A percentile compares a stretch with the other conserved stretches of the same genome.
Conservation (phyloP, 2,113 vertebrate species). For the Notarius quadriscutis region DNA sequence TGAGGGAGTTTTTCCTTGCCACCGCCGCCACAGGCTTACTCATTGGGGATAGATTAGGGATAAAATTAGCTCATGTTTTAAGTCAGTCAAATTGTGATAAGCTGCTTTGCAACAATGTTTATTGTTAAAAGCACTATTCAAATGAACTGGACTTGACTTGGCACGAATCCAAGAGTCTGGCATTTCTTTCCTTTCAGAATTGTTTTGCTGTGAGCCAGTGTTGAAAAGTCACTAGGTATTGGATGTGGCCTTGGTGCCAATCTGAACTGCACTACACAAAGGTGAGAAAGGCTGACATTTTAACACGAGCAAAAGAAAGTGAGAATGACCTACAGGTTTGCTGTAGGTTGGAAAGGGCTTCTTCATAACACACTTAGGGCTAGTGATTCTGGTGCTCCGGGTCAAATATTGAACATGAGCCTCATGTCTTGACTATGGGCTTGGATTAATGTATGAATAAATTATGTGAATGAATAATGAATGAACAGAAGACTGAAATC, state of each 20-base stretch:
- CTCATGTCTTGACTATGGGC: slow-evolving; percentile 6
- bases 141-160: too few species aligned
- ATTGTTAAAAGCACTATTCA: too few species aligned
- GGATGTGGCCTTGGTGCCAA: slow-evolving; percentile 17
- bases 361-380: background rate
- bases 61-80: too few species aligned
- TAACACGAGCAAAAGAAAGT: slow-evolving; percentile 27
- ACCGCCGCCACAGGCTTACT: too few species aligned
- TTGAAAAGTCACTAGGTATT: slow-evolving; percentile 40
- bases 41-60: too few species aligned
- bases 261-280: slow-evolving; percentile 26
- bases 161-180: background rate
- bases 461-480: slow-evolving; percentile 32
- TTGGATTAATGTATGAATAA: slow-evolving; percentile 25
- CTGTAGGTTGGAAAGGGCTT: slow-evolving; percentile 22
- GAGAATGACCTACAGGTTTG: slow-evolving; percentile 1
- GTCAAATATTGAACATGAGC: slow-evolving; percentile 32
- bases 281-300: slow-evolving; percentile 43
- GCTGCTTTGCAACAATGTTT: too few species aligned
- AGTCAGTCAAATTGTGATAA: too few species aligned
- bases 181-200: background rate
- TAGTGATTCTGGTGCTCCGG: background rate
- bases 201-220: slow-evolving; percentile 17
- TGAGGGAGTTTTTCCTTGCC: too few species aligned
- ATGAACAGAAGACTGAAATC: slow-evolving; percentile 21